Conservation (phyloP, 2,888 invertebrate species). For the Sipha maydis region DNA sequence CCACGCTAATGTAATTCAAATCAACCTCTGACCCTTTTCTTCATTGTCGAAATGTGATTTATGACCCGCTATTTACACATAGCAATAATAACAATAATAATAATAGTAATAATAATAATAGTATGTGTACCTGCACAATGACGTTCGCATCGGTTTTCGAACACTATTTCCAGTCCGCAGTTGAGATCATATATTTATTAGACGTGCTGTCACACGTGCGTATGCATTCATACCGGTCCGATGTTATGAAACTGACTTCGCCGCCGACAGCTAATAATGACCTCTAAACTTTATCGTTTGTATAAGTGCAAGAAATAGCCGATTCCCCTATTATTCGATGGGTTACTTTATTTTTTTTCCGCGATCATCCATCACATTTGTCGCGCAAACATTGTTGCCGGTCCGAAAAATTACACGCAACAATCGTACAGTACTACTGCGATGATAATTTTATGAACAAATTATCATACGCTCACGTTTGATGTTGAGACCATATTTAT, state of each 20-base stretch:
- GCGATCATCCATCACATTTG: no score
- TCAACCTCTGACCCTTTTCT: conserved; percentile 26
- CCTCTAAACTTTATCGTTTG: background rate
- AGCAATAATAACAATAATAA: background rate
- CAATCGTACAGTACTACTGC: no score
- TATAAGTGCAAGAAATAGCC: background rate
- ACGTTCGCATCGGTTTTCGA: background rate
- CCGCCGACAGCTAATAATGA: background rate
- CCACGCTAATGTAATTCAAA: conserved; percentile 1
- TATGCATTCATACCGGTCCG: background rate
- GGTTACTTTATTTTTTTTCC: no score
- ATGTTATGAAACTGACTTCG: background rate
- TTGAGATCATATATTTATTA: conserved; percentile 6
- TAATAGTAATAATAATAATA: no score
- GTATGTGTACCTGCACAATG: background rate
- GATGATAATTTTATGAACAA: no score
- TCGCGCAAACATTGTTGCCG: no score
- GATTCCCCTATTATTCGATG: background rate
- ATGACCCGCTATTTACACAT: conserved; percentile 18
- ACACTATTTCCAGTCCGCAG: background rate
- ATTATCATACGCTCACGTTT: no score
- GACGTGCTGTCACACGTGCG: background rate
- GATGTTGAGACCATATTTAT: no score
- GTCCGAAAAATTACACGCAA: no score
- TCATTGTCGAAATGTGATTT: conserved; percentile 28